A percentile compares a stretch with the other conserved stretches of the same genome.
These are phyloP conservation scores for Calcarius ornatus DNA, from an alignment of 2,113 vertebrate genomes.

Conservation along the genomic window DNA sequence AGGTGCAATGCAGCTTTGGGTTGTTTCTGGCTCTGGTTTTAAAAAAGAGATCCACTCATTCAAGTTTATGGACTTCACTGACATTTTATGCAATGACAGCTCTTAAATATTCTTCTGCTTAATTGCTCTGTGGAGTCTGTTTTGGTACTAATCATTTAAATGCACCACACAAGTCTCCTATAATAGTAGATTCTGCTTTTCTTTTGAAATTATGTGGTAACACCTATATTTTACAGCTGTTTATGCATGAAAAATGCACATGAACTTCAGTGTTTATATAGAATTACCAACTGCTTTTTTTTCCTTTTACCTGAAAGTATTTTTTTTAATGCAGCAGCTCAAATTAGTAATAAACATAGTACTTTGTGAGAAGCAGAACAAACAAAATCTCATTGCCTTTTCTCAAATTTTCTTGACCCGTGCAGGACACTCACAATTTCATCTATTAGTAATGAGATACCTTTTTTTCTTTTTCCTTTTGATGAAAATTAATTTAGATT, in stretches of 20 bases:
- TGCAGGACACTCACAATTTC: neutral
- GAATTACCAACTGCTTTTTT: neutral
- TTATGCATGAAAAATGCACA: neutral
- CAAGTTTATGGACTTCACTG: neutral
- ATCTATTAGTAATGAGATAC: accelerated
- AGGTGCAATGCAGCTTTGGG: accelerated
- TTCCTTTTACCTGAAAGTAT: neutral
- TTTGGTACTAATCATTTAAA: neutral
- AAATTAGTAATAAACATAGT: neutral
- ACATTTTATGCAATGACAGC: neutral
- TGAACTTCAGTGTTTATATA: neutral
- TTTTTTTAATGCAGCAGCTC: neutral
- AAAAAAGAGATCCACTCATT: neutral
- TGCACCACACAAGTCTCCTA: accelerated
- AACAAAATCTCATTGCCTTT: accelerated
- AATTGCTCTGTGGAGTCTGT: neutral
- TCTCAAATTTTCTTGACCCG: neutral
- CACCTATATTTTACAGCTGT: neutral
- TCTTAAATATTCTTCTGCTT: neutral
- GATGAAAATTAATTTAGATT: neutral
- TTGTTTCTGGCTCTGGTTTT: neutral
- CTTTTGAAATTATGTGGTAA: neutral
- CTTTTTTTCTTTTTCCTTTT: accelerated
- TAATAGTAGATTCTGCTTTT: neutral
- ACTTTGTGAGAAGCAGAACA: neutral